Evolutionary conservation across 2,888 invertebrate genomes (phyloP).

Genomic region (Epiperipatus broadwayi): DNA sequence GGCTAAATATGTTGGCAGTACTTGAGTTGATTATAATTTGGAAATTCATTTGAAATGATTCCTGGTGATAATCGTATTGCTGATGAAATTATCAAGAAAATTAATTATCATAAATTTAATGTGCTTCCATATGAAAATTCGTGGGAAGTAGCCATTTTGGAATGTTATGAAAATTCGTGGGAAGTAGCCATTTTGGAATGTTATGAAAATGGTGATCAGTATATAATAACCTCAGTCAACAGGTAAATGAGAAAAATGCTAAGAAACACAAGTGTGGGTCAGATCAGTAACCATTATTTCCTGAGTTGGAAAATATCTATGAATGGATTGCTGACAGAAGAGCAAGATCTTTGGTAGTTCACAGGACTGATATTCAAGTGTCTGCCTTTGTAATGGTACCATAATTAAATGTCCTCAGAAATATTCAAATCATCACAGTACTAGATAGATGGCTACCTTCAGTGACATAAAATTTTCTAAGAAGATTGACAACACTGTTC

Average conservation of each 20-base stretch:
- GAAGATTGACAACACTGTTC: conserved; percentile 12
- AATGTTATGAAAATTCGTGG: no score
- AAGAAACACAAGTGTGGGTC: conserved; percentile 11
- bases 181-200: no score
- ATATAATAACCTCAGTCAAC: no score
- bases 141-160: no score
- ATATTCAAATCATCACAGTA: conserved; percentile 10
- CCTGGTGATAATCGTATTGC: no score
- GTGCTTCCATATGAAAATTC: no score
- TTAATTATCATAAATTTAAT: no score
- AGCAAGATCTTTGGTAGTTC: conserved; percentile 7
- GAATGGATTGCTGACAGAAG: conserved; percentile 13
- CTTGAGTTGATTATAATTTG: no score
- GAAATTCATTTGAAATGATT: no score
- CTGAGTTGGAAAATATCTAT: conserved; percentile 8
- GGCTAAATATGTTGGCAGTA: no score
- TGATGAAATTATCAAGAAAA: no score
- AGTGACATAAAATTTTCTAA: conserved; percentile 12
- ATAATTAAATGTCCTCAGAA: conserved; percentile 6
- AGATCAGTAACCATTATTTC: conserved; percentile 10
- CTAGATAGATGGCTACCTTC: conserved; percentile 10
- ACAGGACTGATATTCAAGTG: conserved; percentile 10
- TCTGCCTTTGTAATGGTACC: conserved; percentile 9
- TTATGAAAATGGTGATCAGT: no score
- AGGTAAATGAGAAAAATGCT: conserved; percentile 11